Evolutionary conservation across 1,140 invertebrate species (phyloP).

Genomic region (Colletes latitarsis): DNA sequence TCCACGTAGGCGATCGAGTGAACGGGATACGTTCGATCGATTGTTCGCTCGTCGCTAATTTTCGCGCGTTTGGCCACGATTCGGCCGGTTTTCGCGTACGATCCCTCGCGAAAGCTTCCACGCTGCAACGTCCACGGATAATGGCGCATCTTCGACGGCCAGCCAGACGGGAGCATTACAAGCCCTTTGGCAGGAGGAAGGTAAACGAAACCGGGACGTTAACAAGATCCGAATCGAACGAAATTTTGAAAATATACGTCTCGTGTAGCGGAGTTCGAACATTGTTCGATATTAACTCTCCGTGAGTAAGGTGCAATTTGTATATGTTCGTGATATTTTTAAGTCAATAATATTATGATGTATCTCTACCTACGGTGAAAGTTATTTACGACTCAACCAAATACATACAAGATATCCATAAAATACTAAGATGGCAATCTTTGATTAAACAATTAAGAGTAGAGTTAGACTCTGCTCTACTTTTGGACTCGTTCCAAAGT

Average conservation of each 20-base stretch:
- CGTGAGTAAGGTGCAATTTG: too few relatives aligned
- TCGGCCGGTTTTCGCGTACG: background rate
- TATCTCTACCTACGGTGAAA: too few relatives aligned
- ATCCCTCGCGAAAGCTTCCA: background rate
- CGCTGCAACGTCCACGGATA: background rate
- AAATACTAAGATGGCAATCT: too few relatives aligned
- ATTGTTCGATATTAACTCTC: too few relatives aligned
- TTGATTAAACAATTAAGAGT: too few relatives aligned
- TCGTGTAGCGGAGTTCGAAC: too few relatives aligned
- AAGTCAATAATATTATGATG: too few relatives aligned
- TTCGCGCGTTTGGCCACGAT: background rate
- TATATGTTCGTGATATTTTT: too few relatives aligned
- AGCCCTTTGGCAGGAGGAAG: slow-evolving; percentile 79
- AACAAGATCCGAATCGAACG: background rate
- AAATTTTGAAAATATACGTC: background rate
- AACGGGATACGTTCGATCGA: slow-evolving; percentile 3
- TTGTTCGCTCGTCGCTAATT: background rate
- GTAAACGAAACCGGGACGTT: slow-evolving; percentile 65
- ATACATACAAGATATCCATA: too few relatives aligned
- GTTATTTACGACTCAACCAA: too few relatives aligned
- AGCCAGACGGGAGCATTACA: slow-evolving; percentile 76
- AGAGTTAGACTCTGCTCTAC: too few relatives aligned
- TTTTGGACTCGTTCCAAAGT: too few relatives aligned
- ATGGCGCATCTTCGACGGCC: slow-evolving; percentile 77
- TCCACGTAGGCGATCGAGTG: slow-evolving; percentile 43